Evolutionary conservation across 1,140 invertebrate species (phyloP).

Genomic region (Homalodisca vitripennis): DNA sequence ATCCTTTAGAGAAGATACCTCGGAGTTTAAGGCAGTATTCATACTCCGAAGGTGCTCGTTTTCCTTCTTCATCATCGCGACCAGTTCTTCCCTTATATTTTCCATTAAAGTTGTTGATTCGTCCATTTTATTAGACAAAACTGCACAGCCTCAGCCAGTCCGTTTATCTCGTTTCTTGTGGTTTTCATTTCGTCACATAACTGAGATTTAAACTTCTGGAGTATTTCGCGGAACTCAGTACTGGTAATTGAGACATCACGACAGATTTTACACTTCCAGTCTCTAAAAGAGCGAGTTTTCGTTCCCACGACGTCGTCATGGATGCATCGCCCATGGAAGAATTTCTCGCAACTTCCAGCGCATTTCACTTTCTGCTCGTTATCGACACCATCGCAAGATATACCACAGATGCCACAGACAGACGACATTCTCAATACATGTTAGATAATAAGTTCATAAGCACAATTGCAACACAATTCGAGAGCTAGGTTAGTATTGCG

Average conservation of each 20-base stretch:
- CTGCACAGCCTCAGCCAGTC: background rate
- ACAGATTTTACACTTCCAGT: no score
- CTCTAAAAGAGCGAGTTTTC: no score
- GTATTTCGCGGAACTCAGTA: background rate
- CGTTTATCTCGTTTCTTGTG: no score
- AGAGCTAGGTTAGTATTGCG: no score
- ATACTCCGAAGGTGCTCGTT: background rate
- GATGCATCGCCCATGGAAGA: background rate
- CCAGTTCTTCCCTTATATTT: background rate
- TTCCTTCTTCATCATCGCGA: background rate
- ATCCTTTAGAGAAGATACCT: background rate
- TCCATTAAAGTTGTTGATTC: background rate
- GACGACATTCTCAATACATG: background rate
- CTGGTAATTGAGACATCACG: background rate
- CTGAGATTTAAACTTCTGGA: no score
- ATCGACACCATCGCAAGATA: background rate
- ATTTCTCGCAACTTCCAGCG: background rate
- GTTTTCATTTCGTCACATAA: no score
- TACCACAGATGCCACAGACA: background rate
- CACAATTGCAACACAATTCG: background rate
- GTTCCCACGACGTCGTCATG: background rate
- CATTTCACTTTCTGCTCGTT: background rate
- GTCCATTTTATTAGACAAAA: background rate
- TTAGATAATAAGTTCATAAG: background rate
- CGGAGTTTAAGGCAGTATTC: background rate